phyloP scores from a whole-genome alignment of 2,113 vertebrate species.

The Oceanodroma tethys region DNA sequence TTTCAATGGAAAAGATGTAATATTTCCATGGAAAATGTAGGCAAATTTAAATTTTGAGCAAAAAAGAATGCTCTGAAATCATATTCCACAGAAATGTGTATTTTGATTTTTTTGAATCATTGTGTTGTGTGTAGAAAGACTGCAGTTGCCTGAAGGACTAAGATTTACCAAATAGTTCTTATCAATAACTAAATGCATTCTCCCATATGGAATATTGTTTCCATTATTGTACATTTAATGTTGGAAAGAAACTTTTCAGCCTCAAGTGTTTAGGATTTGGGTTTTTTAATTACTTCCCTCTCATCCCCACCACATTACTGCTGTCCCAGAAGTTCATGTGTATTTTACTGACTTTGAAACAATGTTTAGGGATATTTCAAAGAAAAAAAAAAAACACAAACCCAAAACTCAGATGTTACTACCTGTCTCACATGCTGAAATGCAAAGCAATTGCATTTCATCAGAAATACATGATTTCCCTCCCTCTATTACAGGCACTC shows the following conservation, averaged over 20 bases:
- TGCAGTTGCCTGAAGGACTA: neutral
- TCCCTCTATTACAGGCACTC: neutral
- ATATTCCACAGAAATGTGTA: neutral
- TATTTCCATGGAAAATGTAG: neutral
- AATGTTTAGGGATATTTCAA: neutral
- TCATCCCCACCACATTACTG: neutral
- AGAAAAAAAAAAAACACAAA: neutral
- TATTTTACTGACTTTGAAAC: conserved; percentile 27
- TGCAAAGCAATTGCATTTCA: neutral
- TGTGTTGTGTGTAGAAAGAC: neutral
- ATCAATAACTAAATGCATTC: neutral
- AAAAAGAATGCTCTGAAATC: neutral
- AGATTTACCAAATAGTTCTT: neutral
- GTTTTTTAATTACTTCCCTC: neutral
- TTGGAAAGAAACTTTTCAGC: neutral
- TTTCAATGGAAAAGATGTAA: neutral
- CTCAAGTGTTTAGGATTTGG: neutral
- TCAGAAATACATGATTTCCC: neutral
- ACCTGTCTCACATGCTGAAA: neutral
- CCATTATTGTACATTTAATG: neutral
- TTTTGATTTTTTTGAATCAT: neutral
- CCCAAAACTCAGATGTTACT: neutral
- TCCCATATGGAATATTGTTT: neutral
- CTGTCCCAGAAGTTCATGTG: neutral
- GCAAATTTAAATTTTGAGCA: neutral